These are phyloP conservation scores for Orthosia incerta DNA, from an alignment of 2,888 invertebrate genomes.

Conservation along the genomic window DNA sequence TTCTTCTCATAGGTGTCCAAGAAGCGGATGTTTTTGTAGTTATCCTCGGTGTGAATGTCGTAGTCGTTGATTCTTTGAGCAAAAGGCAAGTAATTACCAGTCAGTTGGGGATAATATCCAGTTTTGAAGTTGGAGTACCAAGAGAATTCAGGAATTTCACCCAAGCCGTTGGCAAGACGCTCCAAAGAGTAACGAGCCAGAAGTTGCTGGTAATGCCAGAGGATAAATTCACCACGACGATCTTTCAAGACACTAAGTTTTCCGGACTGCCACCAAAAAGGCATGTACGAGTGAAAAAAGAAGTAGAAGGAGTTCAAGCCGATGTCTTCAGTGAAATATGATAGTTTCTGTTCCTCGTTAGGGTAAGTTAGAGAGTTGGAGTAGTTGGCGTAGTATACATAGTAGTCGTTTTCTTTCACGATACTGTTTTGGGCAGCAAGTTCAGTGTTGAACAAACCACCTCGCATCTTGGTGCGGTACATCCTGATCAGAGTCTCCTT, in stretches of 20 bases:
- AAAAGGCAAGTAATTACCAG: slow-evolving; percentile 83
- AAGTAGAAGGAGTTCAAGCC: slow-evolving; percentile 93
- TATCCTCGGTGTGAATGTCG: slow-evolving; percentile 88
- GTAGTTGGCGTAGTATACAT: slow-evolving; percentile 91
- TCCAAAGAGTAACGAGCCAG: slow-evolving; percentile 93
- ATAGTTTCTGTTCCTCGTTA: slow-evolving; percentile 91
- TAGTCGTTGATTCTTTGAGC: slow-evolving; percentile 92
- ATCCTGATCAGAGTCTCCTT: slow-evolving; percentile 88
- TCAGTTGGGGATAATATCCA: slow-evolving; percentile 78
- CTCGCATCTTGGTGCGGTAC: slow-evolving; percentile 84
- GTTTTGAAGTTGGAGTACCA: slow-evolving; percentile 91
- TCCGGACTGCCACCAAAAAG: slow-evolving; percentile 92
- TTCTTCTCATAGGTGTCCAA: slow-evolving; percentile 91
- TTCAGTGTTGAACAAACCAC: slow-evolving; percentile 75
- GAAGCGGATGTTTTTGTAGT: slow-evolving; percentile 87
- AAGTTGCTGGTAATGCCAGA: slow-evolving; percentile 92
- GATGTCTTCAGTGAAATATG: slow-evolving; percentile 94
- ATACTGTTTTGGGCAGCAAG: slow-evolving; percentile 81
- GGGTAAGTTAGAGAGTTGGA: slow-evolving; percentile 87
- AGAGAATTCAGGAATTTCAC: slow-evolving; percentile 92
- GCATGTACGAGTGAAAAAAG: slow-evolving; percentile 91
- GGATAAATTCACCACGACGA: slow-evolving; percentile 92
- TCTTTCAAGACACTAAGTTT: slow-evolving; percentile 87
- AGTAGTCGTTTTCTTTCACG: slow-evolving; percentile 81
- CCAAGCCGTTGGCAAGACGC: slow-evolving; percentile 92